Evolutionary conservation across 2,113 vertebrate species (phyloP).

Genomic region (Mesitornis unicolor): DNA sequence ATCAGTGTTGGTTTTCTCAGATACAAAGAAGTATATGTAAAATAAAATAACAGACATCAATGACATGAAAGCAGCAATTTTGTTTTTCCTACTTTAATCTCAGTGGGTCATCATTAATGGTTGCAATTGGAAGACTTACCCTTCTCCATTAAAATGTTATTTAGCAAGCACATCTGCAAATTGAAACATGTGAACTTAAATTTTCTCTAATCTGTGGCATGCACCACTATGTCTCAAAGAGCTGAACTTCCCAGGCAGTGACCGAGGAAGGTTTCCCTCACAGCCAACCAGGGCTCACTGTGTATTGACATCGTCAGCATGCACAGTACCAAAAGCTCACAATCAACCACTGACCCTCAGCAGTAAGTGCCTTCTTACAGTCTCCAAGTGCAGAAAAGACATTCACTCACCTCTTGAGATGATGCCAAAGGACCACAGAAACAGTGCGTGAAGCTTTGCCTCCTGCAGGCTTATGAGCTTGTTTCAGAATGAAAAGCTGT

Average conservation of each 20-base stretch:
- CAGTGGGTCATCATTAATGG: neutral
- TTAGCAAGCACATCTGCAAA: neutral
- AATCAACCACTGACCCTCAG: too few relatives aligned
- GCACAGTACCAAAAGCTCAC: neutral
- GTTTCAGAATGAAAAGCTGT: neutral
- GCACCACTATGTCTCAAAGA: neutral
- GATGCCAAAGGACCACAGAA: neutral
- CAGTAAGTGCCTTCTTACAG: neutral
- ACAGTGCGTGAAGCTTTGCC: neutral
- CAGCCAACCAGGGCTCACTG: neutral
- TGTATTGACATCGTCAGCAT: fast-evolving
- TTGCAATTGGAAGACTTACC: neutral
- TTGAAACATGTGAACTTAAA: neutral
- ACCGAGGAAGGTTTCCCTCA: fast-evolving
- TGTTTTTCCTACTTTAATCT: neutral
- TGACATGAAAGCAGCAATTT: fast-evolving
- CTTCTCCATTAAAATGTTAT: neutral
- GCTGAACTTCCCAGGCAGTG: neutral
- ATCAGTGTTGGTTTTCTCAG: neutral
- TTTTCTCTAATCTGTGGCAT: fast-evolving
- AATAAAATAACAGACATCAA: neutral
- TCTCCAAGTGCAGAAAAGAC: neutral
- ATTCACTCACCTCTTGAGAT: neutral
- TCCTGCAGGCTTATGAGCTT: neutral
- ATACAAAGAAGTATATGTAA: neutral